A percentile compares a stretch with the other conserved stretches of the same genome.
These are phyloP conservation scores for Drymonia ruficornis DNA, from an alignment of 2,888 invertebrate genomes.

Conservation along the genomic window DNA sequence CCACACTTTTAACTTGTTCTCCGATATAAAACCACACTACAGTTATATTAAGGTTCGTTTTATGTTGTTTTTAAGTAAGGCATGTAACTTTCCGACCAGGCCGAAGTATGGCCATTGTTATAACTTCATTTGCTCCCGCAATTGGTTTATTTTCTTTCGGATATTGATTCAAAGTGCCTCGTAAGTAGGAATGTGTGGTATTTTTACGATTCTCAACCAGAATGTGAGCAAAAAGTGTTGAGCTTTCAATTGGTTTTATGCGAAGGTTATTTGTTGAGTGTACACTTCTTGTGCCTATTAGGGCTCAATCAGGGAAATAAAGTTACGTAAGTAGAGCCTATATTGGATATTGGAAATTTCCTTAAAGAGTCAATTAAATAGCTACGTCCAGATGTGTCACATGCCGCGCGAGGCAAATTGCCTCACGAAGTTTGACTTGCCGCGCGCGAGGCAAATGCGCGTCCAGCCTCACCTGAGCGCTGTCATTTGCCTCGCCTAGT, in stretches of 20 bases:
- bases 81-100: slow-evolving; percentile 39
- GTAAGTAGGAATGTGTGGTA: slow-evolving; percentile 75
- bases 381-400: too few species aligned
- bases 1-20: slow-evolving; percentile 9
- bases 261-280: slow-evolving; percentile 3
- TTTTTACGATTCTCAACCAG: slow-evolving; percentile 75
- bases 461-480: too few species aligned
- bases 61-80: slow-evolving; percentile 14
- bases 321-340: neutral
- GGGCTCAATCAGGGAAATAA: neutral
- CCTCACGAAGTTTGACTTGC: too few species aligned
- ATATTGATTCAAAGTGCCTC: slow-evolving; percentile 79
- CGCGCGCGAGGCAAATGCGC: too few species aligned
- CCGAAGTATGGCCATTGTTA: slow-evolving; percentile 65
- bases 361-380: too few species aligned
- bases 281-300: neutral
- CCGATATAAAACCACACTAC: slow-evolving; percentile 8
- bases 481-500: too few species aligned
- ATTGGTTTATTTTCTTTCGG: slow-evolving; percentile 64
- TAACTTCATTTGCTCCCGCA: slow-evolving; percentile 76
- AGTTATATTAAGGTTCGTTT: slow-evolving; percentile 7
- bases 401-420: too few species aligned
- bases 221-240: slow-evolving; percentile 36
- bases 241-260: slow-evolving; percentile 13
- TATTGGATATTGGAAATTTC: neutral